Evolutionary conservation across 2,113 vertebrate genomes (phyloP).

Genomic region (Lophura nycthemera): DNA sequence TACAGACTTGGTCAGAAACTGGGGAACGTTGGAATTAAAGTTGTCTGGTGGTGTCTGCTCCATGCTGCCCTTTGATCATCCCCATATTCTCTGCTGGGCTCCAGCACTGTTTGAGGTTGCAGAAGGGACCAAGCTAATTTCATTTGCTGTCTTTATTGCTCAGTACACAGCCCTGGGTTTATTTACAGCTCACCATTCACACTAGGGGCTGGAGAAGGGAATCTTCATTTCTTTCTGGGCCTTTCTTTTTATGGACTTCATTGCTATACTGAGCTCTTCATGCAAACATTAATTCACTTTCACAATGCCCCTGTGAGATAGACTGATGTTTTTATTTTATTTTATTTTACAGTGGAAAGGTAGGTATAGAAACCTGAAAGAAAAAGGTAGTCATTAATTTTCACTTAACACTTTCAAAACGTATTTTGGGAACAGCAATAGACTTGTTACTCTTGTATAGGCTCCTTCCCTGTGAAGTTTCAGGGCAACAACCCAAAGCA

Average conservation of each 20-base stretch:
- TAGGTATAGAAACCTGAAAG: neutral
- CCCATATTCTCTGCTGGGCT: neutral
- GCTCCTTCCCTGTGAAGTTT: neutral
- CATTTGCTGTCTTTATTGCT: neutral
- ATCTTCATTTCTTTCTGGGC: slow-evolving; percentile 5
- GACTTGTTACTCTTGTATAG: neutral
- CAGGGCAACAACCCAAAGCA: neutral
- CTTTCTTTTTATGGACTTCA: neutral
- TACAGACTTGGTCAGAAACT: neutral
- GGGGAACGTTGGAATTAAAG: neutral
- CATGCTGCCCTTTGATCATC: neutral
- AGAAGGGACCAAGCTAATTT: neutral
- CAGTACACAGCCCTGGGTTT: neutral
- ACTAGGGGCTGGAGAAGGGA: neutral
- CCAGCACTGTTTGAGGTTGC: neutral
- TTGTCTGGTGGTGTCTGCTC: neutral
- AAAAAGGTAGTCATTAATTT: slow-evolving; percentile 41
- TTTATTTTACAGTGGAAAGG: neutral
- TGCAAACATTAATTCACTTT: neutral
- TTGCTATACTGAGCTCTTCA: neutral
- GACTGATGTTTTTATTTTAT: neutral
- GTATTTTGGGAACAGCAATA: neutral
- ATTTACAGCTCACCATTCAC: neutral
- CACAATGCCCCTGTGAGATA: neutral
- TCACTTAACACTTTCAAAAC: slow-evolving; percentile 1